Percentiles rank a stretch among this genome's conserved stretches.
These are phyloP conservation scores for Glaucomys volans DNA, from an alignment of 2,113 vertebrate genomes.

Conservation along the genomic window DNA sequence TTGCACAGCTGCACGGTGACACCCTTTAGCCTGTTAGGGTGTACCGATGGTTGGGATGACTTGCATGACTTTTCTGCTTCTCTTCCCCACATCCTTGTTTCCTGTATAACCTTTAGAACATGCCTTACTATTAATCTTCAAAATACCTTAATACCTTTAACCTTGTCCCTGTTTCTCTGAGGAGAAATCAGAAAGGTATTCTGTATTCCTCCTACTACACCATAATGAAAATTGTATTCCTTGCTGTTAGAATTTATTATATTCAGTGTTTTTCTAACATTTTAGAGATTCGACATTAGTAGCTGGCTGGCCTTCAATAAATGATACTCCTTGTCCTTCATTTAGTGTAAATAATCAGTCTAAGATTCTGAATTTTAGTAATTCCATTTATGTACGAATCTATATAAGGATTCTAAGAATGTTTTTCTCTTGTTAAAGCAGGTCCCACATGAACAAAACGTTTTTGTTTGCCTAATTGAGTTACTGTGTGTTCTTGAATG, in stretches of 20 bases:
- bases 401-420: constrained; percentile 21
- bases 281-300: background rate
- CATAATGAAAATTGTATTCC: background rate
- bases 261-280: background rate
- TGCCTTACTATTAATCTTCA: background rate
- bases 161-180: background rate
- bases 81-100: background rate
- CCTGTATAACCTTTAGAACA: background rate
- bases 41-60: background rate
- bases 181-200: background rate
- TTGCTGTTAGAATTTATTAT: background rate
- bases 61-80: background rate
- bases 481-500: constrained; percentile 41
- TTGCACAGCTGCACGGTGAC: accelerated
- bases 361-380: constrained; percentile 22
- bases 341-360: background rate
- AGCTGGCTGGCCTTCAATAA: background rate
- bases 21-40: background rate
- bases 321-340: background rate
- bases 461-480: constrained; percentile 42
- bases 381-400: background rate
- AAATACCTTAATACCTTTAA: background rate
- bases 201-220: background rate
- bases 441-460: background rate
- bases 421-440: constrained; percentile 4